Evolutionary conservation across 2,888 invertebrate genomes (phyloP), one percentile per base, ranked within the genome.

Genomic region (Drosophila monieri): DNA sequence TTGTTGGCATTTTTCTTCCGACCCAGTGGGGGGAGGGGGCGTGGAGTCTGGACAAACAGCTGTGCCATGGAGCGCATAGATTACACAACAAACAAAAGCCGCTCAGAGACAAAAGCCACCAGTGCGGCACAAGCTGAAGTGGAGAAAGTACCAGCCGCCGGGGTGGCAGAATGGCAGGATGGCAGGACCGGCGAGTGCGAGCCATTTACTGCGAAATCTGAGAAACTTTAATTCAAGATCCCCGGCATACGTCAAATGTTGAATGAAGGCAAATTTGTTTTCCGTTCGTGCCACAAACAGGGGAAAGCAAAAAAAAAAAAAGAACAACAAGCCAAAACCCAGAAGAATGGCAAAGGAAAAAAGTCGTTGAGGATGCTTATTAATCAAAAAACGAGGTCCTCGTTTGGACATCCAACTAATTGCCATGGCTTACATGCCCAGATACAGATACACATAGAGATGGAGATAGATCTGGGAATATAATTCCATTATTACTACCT

Each of bases 41-140:
- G 12, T 47, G 57, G 48, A 37, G 80, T 81, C 88, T 85, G 80
- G 79, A 85, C 88, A 85, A 85, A 76, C 88, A 81, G 87, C 88
- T 88, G 85, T 81, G 88, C 85, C 88, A 76, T 76, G 70, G 85
- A 84, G 89, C 85, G 85, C 83, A 87, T 88, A 87, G 85, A 87
- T 87, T 88, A 87, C 88, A 84, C 85, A 88, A 85, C 78, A 85
- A 88, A 85, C 83, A 84, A 84, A 87, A 81, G 85, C 85, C 73
- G 75, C 86, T 69, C 80, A 73, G 77, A 79, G 86, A 84, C 87
- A 59, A 79, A 52, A 66, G 55, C 65, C 65, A 52, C 41, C 18
- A 55, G 41, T 25, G 39, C 14, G 10, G 27, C 52, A 1, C 21
- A 27, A 66, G 30, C 27, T 51, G 51, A 51, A 62, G 62, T 44